A percentile compares a stretch with the other conserved stretches of the same genome.
Evolutionary conservation across 1,140 invertebrate species (phyloP).

Genomic region (Ceratitis capitata): DNA sequence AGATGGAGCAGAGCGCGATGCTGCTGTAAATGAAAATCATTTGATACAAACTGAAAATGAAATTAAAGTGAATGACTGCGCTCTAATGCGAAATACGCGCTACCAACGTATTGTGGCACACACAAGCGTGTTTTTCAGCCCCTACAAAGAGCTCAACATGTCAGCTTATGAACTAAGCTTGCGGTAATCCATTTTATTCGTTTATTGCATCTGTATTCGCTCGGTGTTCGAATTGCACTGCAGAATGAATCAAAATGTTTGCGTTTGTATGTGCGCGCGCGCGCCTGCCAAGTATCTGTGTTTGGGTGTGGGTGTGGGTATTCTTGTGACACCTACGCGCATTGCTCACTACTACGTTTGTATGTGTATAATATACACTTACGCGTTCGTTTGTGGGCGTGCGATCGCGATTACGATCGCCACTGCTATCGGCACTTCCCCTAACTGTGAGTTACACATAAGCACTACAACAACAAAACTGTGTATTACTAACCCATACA

Average conservation of each 20-base stretch:
- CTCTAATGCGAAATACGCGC: background rate
- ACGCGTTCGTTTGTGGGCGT: background rate
- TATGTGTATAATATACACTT: background rate
- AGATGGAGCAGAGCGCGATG: background rate
- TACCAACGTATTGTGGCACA: too few relatives aligned
- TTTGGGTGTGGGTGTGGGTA: background rate
- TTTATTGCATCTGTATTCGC: background rate
- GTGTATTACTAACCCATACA: background rate
- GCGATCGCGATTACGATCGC: background rate
- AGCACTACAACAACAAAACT: background rate
- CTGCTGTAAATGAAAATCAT: too few relatives aligned
- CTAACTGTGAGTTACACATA: background rate
- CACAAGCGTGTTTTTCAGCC: background rate
- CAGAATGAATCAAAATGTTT: background rate
- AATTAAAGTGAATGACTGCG: too few relatives aligned
- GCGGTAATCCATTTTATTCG: background rate
- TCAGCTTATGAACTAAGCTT: background rate
- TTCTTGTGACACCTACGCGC: constrained; percentile 13
- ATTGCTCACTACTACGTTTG: background rate
- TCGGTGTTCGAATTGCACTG: background rate
- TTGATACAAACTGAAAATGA: too few relatives aligned
- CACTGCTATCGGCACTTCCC: background rate
- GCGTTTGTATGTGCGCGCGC: background rate
- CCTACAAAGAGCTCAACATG: background rate
- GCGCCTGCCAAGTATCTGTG: background rate